Conservation (phyloP, 2,888 invertebrate species). For the Agrotis clavis region DNA sequence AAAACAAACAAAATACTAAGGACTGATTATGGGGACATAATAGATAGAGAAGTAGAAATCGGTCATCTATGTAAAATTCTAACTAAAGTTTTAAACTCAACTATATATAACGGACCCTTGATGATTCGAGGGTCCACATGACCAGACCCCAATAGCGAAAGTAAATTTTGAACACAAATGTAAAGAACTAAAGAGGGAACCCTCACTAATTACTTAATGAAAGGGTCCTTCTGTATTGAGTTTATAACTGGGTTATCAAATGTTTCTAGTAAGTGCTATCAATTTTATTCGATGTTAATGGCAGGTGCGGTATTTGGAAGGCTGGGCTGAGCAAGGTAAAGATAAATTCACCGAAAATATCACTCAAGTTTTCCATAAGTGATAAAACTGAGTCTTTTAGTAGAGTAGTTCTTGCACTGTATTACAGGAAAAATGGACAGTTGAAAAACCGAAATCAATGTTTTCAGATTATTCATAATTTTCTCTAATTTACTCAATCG, state of each 20-base stretch:
- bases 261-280: conserved; percentile 10
- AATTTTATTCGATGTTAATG: background rate
- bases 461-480: background rate
- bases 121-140: conserved; percentile 5
- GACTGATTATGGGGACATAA: too few relatives aligned
- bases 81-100: conserved; percentile 3
- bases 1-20: too few relatives aligned
- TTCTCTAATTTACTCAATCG: background rate
- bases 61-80: background rate
- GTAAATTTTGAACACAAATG: conserved; percentile 9
- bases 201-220: conserved; percentile 9
- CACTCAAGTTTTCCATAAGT: too few relatives aligned
- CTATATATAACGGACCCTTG: conserved; percentile 8
- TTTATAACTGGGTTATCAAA: conserved; percentile 32
- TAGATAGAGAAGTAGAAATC: background rate
- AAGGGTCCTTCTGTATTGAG: conserved; percentile 18
- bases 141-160: background rate
- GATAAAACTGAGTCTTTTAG: too few relatives aligned
- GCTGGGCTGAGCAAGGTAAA: background rate
- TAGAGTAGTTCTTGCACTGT: too few relatives aligned
- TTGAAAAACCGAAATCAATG: background rate
- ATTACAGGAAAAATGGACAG: background rate
- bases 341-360: background rate
- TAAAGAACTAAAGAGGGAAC: background rate
- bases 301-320: background rate